phyloP scores from a whole-genome alignment of 2,797 vertebrate genomes.

The Threskiornis aethiopicus region DNA sequence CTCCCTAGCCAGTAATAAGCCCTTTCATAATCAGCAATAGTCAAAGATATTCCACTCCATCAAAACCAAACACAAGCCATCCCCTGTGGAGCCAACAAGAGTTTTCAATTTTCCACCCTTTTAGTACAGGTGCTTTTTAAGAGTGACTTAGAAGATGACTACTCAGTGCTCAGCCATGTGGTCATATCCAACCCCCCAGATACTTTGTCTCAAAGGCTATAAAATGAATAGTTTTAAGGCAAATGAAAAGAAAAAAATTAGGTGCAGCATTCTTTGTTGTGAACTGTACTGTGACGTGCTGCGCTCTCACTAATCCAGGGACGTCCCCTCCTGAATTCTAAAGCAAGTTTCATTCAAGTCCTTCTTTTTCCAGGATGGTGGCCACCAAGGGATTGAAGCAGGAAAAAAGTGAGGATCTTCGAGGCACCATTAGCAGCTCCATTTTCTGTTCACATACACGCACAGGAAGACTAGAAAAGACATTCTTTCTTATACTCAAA shows the following conservation, averaged over 20 bases:
- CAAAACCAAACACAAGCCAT: slow-evolving; percentile 57
- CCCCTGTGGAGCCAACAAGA: slow-evolving; percentile 65
- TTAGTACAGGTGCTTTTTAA: slow-evolving; percentile 60
- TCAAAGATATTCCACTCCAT: slow-evolving; percentile 56
- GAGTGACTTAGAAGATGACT: slow-evolving; percentile 14
- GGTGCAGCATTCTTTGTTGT: not conserved
- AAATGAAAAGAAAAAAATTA: not conserved
- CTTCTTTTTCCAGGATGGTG: slow-evolving; percentile 12
- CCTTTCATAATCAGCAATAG: slow-evolving; percentile 67
- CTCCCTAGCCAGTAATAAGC: slow-evolving; percentile 63
- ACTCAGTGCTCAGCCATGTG: slow-evolving; percentile 51
- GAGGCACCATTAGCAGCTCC: slow-evolving; percentile 19
- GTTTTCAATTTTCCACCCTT: slow-evolving; percentile 70
- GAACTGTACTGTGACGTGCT: not conserved
- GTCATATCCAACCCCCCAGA: slow-evolving; percentile 38
- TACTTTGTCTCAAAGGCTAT: slow-evolving; percentile 11
- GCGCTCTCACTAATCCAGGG: not conserved
- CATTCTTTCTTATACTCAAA: not conserved
- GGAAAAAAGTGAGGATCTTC: not conserved
- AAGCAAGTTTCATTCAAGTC: not conserved
- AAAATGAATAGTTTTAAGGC: slow-evolving; percentile 19
- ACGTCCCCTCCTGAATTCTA: slow-evolving; percentile 33
- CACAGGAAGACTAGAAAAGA: not conserved
- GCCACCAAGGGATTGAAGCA: slow-evolving; percentile 6
- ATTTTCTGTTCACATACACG: not conserved